These are phyloP conservation scores for Lepas anatifera DNA, from an alignment of 2,888 invertebrate species.

Conservation along the genomic window DNA sequence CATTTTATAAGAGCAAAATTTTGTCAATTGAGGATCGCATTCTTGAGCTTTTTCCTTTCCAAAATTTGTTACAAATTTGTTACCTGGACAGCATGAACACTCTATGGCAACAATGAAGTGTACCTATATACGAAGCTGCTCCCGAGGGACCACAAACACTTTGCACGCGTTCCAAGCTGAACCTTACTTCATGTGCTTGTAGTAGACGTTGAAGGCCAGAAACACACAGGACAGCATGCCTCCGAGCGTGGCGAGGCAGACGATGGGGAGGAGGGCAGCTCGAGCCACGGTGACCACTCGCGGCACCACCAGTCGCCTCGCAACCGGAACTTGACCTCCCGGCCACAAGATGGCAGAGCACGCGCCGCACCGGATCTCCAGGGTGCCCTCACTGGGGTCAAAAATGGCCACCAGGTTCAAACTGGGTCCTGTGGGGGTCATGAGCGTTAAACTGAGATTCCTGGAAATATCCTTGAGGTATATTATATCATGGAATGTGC, in stretches of 20 bases:
- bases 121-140: no score
- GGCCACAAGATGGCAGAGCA: slow-evolving; percentile 58
- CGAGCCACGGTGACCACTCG: slow-evolving; percentile 64
- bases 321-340: slow-evolving; percentile 66
- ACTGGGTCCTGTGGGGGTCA: slow-evolving; percentile 44
- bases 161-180: no score
- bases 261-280: slow-evolving; percentile 58
- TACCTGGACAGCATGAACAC: no score
- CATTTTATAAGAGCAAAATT: no score
- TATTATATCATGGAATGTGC: not conserved
- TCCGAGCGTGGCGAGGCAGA: slow-evolving; percentile 58
- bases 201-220: slow-evolving; percentile 68
- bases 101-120: no score
- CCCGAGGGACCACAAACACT: no score
- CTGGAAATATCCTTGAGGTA: no score
- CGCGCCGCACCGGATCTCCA: slow-evolving; percentile 55
- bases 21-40: no score
- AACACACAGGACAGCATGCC: slow-evolving; percentile 61
- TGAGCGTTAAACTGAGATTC: no score
- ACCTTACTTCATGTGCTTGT: slow-evolving; percentile 66
- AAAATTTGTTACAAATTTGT: no score
- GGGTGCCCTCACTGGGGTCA: slow-evolving; percentile 44
- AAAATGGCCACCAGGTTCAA: slow-evolving; percentile 58
- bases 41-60: no score
- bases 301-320: slow-evolving; percentile 58